Base-by-base conservation (phyloP, 2,888 invertebrate species). In the Papilio gigon region DNA sequence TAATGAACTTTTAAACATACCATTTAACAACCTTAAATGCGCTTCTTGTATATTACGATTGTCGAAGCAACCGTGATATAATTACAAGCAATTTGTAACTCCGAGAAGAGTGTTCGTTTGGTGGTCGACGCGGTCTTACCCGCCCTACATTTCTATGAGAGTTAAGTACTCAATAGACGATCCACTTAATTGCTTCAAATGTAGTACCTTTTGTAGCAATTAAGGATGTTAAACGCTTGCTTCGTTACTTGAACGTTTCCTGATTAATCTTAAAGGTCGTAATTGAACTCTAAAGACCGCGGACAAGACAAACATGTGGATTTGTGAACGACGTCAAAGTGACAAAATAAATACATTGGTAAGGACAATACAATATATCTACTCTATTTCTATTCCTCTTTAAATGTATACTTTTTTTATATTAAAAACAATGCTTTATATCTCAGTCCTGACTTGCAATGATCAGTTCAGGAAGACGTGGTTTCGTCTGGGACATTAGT, bases 201-300 rank as follows among this genome's bases (percentile, higher is more conserved):
- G 76, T 77, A 75, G 77, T 78, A 80, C 81, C 81, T 82, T 80
- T 81, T 77, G 75, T 80, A 82, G 81, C 77, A 84, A 83, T 84
- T 84, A 83, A 77, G 79, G 76, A 78, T 78, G 76, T 82, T 84
- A 84, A 82, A 82, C 81, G 80, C 83, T 78, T 80, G 79, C 71
- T 80, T 79, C 80, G 78, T 68, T 68, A 68, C 60, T 64, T 68
- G 64, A 82, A 80, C 80, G 81, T 77, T 79, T 78, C 80, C 79
- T 85, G 85, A 87, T 87, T 87, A 87, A 87, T 87, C 83, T 80
- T 78, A 71, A 73, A 78, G 83, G 80, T 73, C 79, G 79, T 84
- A 85, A 87, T 86, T 83, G 82, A 68, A 68, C 59, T 50, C 64
- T 64, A 78, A 77, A 78, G 80, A 80, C 80, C 79, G 78, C 76